phyloP scores from a whole-genome alignment of 1,140 invertebrate species.

The Drosophila bipectinata region DNA sequence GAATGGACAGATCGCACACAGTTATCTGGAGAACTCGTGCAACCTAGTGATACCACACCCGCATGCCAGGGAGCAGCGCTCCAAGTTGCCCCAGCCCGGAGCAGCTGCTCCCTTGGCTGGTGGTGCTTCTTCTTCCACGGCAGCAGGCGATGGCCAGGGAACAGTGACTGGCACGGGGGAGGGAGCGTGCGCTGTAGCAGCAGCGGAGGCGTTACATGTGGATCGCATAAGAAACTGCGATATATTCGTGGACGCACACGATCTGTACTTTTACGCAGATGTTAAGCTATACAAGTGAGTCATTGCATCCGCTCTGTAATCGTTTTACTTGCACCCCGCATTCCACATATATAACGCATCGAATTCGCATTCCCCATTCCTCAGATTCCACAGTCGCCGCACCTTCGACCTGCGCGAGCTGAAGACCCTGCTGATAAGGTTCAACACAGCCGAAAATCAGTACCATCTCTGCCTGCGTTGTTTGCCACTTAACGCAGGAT shows the following conservation, averaged over 20 bases:
- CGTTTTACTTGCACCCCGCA: slow-evolving; percentile 1
- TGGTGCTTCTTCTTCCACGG: slow-evolving; percentile 17
- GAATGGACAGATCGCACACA: slow-evolving; percentile 72
- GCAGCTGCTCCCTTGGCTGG: not conserved
- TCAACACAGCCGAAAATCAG: slow-evolving; percentile 51
- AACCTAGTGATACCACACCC: slow-evolving; percentile 62
- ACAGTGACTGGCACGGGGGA: slow-evolving; percentile 5
- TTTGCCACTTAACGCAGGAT: slow-evolving; percentile 38
- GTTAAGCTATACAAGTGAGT: slow-evolving; percentile 76
- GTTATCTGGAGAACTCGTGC: slow-evolving; percentile 67
- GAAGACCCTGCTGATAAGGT: slow-evolving; percentile 68
- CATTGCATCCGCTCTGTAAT: slow-evolving; percentile 8
- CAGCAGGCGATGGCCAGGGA: slow-evolving; percentile 10
- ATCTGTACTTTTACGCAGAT: slow-evolving; percentile 77
- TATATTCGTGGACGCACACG: slow-evolving; percentile 73
- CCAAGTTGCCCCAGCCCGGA: slow-evolving; percentile 1
- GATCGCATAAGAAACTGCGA: slow-evolving; percentile 79
- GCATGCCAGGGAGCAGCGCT: slow-evolving; percentile 53
- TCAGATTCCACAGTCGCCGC: slow-evolving; percentile 71
- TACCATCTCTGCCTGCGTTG: slow-evolving; percentile 67
- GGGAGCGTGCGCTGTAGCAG: slow-evolving; percentile 11
- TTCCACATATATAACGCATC: slow-evolving; percentile 7
- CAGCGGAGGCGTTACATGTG: slow-evolving; percentile 44
- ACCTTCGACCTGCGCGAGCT: slow-evolving; percentile 72
- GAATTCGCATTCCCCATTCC: slow-evolving; percentile 10